These are phyloP conservation scores for Carcina quercana DNA, from an alignment of 2,888 invertebrate species.

Conservation along the genomic window DNA sequence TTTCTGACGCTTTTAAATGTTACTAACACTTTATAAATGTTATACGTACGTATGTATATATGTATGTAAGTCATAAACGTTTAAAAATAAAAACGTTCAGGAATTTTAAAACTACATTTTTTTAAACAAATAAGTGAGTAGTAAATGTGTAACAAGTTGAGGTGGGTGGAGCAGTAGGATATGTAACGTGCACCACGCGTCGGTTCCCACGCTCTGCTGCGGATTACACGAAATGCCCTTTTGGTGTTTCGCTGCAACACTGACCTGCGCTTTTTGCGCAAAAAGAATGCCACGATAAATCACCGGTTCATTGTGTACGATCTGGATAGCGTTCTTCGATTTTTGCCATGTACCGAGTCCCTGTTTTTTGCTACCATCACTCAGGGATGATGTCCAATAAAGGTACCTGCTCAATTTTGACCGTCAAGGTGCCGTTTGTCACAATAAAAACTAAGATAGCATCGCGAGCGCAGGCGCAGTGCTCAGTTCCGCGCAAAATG, in stretches of 20 bases:
- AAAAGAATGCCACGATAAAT: constrained; percentile 67
- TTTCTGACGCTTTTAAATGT: too few relatives aligned
- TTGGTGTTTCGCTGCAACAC: constrained; percentile 64
- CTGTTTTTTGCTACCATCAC: constrained; percentile 51
- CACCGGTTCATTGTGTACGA: constrained; percentile 59
- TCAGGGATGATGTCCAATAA: constrained; percentile 53
- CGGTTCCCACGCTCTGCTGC: constrained; percentile 60
- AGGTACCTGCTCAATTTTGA: constrained; percentile 66
- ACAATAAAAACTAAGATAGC: constrained; percentile 58
- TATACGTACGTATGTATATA: too few relatives aligned
- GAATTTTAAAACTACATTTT: too few relatives aligned
- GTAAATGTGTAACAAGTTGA: too few relatives aligned
- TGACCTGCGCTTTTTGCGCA: constrained; percentile 68
- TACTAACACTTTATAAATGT: too few relatives aligned
- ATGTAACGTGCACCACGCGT: too few relatives aligned
- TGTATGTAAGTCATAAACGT: too few relatives aligned
- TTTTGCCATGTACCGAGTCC: constrained; percentile 43
- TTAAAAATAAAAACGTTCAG: too few relatives aligned
- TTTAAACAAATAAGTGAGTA: too few relatives aligned
- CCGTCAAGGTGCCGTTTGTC: constrained; percentile 67
- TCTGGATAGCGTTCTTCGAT: constrained; percentile 51
- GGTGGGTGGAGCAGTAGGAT: too few relatives aligned
- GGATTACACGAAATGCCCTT: constrained; percentile 70
- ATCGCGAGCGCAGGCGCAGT: constrained; percentile 35
- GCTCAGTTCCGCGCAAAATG: constrained; percentile 47